phyloP scores from a whole-genome alignment of 2,797 vertebrate genomes.

The Cottoperca gobio region DNA sequence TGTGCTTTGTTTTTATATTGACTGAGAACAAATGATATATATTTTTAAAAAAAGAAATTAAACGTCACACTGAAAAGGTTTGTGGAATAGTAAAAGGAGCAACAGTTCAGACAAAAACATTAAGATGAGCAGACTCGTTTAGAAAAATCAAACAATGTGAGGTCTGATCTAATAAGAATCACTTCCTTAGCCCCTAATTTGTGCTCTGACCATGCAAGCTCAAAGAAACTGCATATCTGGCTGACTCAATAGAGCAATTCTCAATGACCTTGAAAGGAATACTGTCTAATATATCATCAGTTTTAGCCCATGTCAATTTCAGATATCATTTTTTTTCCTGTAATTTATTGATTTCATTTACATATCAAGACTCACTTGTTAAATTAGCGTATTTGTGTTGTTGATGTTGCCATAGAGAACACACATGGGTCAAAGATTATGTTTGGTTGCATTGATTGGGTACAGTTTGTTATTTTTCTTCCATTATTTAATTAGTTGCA shows the following conservation, averaged over 20 bases:
- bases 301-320: conserved; percentile 89
- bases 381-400: conserved; percentile 89
- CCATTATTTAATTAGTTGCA: conserved; percentile 91
- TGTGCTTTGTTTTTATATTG: conserved; percentile 93
- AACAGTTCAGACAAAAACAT: conserved; percentile 74
- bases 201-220: conserved; percentile 85
- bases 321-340: conserved; percentile 85
- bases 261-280: conserved; percentile 86
- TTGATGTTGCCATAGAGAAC: conserved; percentile 90
- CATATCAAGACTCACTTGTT: conserved; percentile 90
- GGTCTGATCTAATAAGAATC: conserved; percentile 85
- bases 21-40: conserved; percentile 93
- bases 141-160: conserved; percentile 79
- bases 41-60: conserved; percentile 91
- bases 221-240: conserved; percentile 81
- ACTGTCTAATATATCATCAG: conserved; percentile 88
- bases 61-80: conserved; percentile 90
- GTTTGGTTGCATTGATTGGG: conserved; percentile 88
- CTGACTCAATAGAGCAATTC: conserved; percentile 80
- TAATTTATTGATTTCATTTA: conserved; percentile 88
- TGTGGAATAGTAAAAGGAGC: conserved; percentile 86
- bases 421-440: conserved; percentile 88
- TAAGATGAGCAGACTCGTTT: conserved; percentile 73
- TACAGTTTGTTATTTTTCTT: conserved; percentile 85
- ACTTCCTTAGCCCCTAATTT: conserved; percentile 83